Conservation (phyloP, 2,888 invertebrate species). For the Automeris io region DNA sequence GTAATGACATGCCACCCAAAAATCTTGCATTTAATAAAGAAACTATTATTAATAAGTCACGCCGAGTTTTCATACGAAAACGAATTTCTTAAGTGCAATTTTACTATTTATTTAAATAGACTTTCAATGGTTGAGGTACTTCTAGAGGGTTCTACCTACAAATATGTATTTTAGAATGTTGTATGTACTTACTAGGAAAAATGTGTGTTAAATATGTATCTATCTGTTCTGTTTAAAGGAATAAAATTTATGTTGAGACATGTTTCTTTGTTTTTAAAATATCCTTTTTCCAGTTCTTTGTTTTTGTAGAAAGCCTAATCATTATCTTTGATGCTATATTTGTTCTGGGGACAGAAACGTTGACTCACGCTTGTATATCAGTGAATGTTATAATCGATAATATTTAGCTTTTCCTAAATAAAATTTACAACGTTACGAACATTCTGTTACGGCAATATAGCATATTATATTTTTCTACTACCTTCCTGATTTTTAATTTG, state of each 20-base stretch:
- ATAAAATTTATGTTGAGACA: conserved; percentile 68
- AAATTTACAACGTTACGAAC: too few species aligned
- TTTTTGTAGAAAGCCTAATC: too few species aligned
- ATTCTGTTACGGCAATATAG: too few species aligned
- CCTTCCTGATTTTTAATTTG: too few species aligned
- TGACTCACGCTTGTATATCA: too few species aligned
- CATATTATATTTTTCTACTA: too few species aligned
- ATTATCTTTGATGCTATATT: too few species aligned
- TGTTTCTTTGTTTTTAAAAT: conserved; percentile 17
- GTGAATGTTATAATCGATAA: too few species aligned
- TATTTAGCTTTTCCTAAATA: too few species aligned
- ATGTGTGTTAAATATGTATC: conserved; percentile 23
- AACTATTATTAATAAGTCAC: conserved; percentile 49
- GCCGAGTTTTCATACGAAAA: conserved; percentile 41
- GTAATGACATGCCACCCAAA: conserved; percentile 61
- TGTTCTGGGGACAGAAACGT: too few species aligned
- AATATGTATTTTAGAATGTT: conserved; percentile 32
- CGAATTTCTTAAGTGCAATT: conserved; percentile 63
- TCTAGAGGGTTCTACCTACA: conserved; percentile 26
- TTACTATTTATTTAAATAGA: conserved; percentile 34
- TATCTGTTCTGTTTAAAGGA: conserved; percentile 70
- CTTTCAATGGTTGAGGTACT: conserved; percentile 47
- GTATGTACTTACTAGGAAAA: conserved; percentile 22
- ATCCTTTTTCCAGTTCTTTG: too few species aligned
- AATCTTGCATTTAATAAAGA: conserved; percentile 63